Evolutionary conservation across 2,888 invertebrate species (phyloP), one percentile per base, ranked within the genome.

Genomic region (Scrobipalpa costella): DNA sequence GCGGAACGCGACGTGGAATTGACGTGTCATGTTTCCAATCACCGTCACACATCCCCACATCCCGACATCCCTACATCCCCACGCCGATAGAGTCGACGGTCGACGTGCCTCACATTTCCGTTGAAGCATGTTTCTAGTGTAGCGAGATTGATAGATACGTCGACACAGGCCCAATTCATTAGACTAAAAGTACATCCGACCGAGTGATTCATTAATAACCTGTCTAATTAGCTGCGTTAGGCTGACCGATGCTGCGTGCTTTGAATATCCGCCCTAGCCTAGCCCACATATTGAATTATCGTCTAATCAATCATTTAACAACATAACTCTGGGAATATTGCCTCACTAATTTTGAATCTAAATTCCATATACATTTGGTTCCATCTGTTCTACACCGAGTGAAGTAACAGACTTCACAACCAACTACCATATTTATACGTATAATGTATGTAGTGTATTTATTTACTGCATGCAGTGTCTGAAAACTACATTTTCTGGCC

Each of bases 1-100:
- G 44, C 44, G 44, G 44, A 44, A 44, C 44, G 44, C 44, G 44
- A 44, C 44, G 44, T 44, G 44, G n/a, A 15, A 49, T 15, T 49
- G 19, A 49, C 21, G 50, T 21, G 21, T 52, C 50, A 21, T 52
- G 19, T 52, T 52, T 13, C 50, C 19, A 52, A 52, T 21, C 50
- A 49, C 50, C 21, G 21, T 21, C 21, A 52, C 50, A 21, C 21
- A 17, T 49, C 49, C 17, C 17, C 49, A 11, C 38, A 38, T 8
- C 13, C 38, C 8, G 38, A 38, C 38, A 38, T 27, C 27, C 27
- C 27, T 27, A 27, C 27, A 27, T 27, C 44, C 6, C 44, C n/a
- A n/a, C 44, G 44, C 6, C 44, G 44, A 44, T 44, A 44, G 44
- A 5, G n/a, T 44, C 44, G 44, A 15, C n/a, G 44, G 44, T 7